Evolutionary conservation across 2,888 invertebrate genomes (phyloP), one percentile per base, ranked within the genome.

Genomic region (Anagyrus pseudococci): DNA sequence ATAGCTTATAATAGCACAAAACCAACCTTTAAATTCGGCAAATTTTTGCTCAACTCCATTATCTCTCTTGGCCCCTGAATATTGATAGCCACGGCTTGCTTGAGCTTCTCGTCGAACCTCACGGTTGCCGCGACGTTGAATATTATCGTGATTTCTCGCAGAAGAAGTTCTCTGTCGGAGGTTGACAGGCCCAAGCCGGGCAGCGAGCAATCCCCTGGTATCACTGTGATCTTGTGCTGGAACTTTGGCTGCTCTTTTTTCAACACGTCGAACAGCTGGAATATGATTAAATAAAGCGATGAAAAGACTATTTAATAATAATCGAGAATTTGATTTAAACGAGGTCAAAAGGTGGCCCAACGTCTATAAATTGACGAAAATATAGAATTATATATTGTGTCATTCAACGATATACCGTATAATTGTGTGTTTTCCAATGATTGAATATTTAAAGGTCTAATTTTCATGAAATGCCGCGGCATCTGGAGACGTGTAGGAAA

Each of bases 61-160:
- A 92, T 81, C 67, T 89, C 86, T 66, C 85, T 84, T 0, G 89
- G 88, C 25, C 89, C 89, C 47, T 86, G 82, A 0, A 93, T 87
- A 79, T 93, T 93, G 77, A 92, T 89, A 64, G 88, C 86, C 47
- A 89, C 85, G 0, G 92, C 90, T 4, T 86, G 79, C 81, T 88
- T 88, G 15, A 93, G 82, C 67, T 88, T 88, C 76, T 93, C 92
- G 77, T 92, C 90, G 76, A 93, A 93, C 57, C 84, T 74, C 1
- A 86, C 84, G 0, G 86, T 86, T 0, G 86, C 86, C 0, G 86
- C 86, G 59, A 84, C 83, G 69, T 87, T 86, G 69, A 86, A 86
- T 3, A 87, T 84, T 50, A 86, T 79, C 50, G 78, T 78, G 44
- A 86, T 85, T 70, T 84, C 81, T 19, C 82, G 79, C 3, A 81